Evolutionary conservation across 2,797 vertebrate genomes (phyloP).

Genomic region (Mycteria americana): DNA sequence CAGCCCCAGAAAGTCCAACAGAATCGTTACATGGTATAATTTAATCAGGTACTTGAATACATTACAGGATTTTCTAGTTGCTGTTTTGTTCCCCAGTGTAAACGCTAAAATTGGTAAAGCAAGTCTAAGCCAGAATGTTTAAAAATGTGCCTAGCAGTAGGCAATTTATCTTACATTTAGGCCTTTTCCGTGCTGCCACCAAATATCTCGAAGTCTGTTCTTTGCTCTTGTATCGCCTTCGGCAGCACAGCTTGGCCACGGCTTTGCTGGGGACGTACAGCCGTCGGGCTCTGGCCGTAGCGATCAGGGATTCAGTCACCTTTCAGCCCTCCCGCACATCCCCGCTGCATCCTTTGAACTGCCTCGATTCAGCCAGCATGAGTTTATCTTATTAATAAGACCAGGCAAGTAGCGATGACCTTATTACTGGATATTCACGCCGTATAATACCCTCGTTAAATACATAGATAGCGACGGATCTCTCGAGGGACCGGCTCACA

Average conservation of each 20-base stretch:
- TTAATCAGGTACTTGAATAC: not conserved
- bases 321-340: not conserved
- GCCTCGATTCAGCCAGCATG: not conserved
- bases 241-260: fast-evolving
- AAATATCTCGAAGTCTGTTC: not conserved
- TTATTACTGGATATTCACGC: not conserved
- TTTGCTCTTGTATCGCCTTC: not conserved
- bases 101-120: not conserved
- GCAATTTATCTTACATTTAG: not conserved
- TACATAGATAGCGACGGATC: fast-evolving
- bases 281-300: fast-evolving
- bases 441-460: not conserved
- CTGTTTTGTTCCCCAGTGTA: not conserved
- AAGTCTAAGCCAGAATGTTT: not conserved
- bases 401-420: not conserved
- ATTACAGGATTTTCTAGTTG: not conserved
- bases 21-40: not conserved
- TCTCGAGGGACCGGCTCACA: not conserved
- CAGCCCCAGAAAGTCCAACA: not conserved
- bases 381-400: not conserved
- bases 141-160: not conserved
- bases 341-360: not conserved
- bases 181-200: not conserved
- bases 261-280: fast-evolving
- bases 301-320: not conserved